phyloP scores from a whole-genome alignment of 1,140 invertebrate species.

The Drosophila seguyi region DNA sequence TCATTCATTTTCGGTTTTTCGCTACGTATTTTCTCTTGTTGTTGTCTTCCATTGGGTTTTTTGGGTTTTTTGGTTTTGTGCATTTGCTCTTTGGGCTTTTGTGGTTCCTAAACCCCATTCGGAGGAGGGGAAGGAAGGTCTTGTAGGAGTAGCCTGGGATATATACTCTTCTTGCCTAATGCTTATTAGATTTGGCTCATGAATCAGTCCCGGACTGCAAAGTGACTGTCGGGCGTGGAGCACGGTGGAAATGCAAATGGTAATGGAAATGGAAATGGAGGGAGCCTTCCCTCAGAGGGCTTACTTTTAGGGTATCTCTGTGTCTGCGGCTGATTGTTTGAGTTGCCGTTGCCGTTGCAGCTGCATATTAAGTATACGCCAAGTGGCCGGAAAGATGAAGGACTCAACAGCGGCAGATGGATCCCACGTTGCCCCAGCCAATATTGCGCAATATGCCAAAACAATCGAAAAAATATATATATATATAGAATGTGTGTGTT shows the following conservation, averaged over 20 bases:
- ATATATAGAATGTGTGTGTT: too few species aligned
- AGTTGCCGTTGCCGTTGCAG: slow-evolving; percentile 36
- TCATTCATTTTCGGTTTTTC: slow-evolving; percentile 41
- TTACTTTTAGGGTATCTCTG: slow-evolving; percentile 7
- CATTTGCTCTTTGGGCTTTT: slow-evolving; percentile 60
- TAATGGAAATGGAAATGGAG: slow-evolving; percentile 20
- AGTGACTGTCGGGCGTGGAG: slow-evolving; percentile 26
- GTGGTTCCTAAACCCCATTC: slow-evolving; percentile 48
- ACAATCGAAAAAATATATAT: slow-evolving; percentile 43
- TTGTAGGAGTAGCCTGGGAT: background rate
- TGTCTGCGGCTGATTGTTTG: slow-evolving; percentile 13
- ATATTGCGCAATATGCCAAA: slow-evolving; percentile 58
- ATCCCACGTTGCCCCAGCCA: slow-evolving; percentile 20
- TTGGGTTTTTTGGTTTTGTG: slow-evolving; percentile 48
- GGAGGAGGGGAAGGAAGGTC: slow-evolving; percentile 3
- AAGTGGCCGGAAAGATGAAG: slow-evolving; percentile 33
- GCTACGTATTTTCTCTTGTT: slow-evolving; percentile 28
- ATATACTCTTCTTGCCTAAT: slow-evolving; percentile 60
- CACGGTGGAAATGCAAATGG: slow-evolving; percentile 30
- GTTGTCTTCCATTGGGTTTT: slow-evolving; percentile 45
- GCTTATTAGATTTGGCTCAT: slow-evolving; percentile 81
- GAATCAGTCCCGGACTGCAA: slow-evolving; percentile 65
- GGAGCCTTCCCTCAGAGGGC: slow-evolving; percentile 5
- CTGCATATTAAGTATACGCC: slow-evolving; percentile 51
- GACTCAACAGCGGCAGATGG: slow-evolving; percentile 26